Evolutionary conservation across 2,113 vertebrate genomes (phyloP).

Genomic region (Cettia cetti): DNA sequence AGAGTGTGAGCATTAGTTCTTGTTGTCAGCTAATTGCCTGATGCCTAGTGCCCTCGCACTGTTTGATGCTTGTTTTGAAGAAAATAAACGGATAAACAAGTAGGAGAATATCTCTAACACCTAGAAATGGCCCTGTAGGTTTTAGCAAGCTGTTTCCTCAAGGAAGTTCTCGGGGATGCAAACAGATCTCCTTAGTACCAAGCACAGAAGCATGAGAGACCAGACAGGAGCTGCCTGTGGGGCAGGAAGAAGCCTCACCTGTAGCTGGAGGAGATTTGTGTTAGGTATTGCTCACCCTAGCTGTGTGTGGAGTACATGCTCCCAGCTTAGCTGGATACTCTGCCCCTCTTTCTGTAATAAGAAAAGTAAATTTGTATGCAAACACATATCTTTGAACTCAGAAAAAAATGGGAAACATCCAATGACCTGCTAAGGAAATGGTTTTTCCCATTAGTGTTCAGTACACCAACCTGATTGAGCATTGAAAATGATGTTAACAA

Average conservation of each 20-base stretch:
- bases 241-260: background rate
- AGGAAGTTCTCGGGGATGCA: background rate
- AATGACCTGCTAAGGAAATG: background rate
- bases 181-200: background rate
- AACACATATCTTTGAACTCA: background rate
- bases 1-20: slow-evolving; percentile 40
- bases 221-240: background rate
- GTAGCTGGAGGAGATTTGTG: background rate
- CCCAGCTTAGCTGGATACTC: background rate
- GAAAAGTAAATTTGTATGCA: background rate
- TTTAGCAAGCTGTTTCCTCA: background rate
- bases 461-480: background rate
- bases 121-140: background rate
- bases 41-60: slow-evolving; percentile 35
- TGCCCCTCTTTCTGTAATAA: background rate
- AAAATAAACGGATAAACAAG: background rate
- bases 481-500: background rate
- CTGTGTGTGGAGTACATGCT: background rate
- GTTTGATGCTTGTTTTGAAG: slow-evolving; percentile 37
- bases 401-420: background rate
- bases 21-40: slow-evolving; percentile 54
- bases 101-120: background rate
- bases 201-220: background rate
- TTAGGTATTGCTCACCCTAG: background rate
- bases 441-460: background rate